Percentiles rank a stretch among this genome's conserved stretches.
These are phyloP conservation scores for Cinclus mexicanus DNA, from an alignment of 2,113 vertebrate species.

Conservation along the genomic window DNA sequence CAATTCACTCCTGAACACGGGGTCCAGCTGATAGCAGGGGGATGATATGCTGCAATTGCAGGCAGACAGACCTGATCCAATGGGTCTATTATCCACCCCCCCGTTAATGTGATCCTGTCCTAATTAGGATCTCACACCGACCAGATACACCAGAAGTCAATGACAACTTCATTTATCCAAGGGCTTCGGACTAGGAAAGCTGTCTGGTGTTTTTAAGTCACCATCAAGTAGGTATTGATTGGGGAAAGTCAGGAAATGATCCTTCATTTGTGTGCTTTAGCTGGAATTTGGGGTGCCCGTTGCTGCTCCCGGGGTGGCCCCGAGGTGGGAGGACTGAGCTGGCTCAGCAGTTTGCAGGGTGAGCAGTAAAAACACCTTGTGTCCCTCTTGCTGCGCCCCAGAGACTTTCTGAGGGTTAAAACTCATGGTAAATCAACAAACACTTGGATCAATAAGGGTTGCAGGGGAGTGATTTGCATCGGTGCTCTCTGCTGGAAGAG, in stretches of 20 bases:
- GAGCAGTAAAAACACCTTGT: rapidly evolving
- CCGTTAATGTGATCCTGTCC: slow-evolving; percentile 38
- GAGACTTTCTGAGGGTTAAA: neutral
- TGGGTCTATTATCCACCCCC: slow-evolving; percentile 42
- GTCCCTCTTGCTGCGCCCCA: neutral
- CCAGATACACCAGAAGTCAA: slow-evolving; percentile 66
- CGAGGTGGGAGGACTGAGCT: rapidly evolving
- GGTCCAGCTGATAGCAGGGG: neutral
- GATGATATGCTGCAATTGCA: neutral
- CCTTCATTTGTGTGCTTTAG: neutral
- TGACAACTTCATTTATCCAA: slow-evolving; percentile 70
- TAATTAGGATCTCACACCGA: slow-evolving; percentile 67
- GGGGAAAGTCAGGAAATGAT: slow-evolving; percentile 9
- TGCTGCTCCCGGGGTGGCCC: rapidly evolving
- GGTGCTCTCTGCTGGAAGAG: neutral
- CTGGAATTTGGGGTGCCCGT: neutral
- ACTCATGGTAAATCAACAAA: neutral
- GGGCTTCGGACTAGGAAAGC: slow-evolving; percentile 32
- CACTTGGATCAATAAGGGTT: slow-evolving; percentile 11
- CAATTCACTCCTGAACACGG: neutral
- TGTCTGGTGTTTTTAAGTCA: slow-evolving; percentile 68
- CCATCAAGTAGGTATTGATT: slow-evolving; percentile 60
- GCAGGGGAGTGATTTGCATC: slow-evolving; percentile 3
- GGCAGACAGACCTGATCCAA: slow-evolving; percentile 32
- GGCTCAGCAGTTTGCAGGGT: neutral